Conservation (phyloP, 2,888 invertebrate genomes). For the Stenchaetothrips biformis region DNA sequence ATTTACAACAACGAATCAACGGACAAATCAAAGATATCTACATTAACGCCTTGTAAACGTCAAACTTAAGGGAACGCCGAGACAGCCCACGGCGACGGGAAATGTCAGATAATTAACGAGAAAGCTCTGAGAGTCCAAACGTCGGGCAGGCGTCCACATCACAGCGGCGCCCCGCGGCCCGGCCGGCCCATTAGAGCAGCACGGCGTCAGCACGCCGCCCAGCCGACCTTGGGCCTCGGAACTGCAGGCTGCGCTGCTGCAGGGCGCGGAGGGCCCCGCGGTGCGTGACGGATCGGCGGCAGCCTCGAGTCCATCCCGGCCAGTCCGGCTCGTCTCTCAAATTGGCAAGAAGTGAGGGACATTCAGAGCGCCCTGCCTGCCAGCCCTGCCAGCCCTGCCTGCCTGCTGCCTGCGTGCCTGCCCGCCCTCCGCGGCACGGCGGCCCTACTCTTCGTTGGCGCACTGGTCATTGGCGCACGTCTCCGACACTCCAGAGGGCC, state of each 20-base stretch:
- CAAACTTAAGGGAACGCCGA: no score
- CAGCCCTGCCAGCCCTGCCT: not conserved
- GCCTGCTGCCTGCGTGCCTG: not conserved
- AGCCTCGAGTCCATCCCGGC: not conserved
- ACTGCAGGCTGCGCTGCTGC: not conserved
- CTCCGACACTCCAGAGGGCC: not conserved
- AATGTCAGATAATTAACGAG: no score
- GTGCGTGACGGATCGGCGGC: not conserved
- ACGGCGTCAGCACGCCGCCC: not conserved
- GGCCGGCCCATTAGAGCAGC: not conserved
- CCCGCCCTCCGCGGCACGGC: not conserved
- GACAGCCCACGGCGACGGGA: no score
- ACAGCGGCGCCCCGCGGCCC: no score
- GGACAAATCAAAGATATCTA: no score
- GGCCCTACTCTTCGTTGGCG: conserved; percentile 4
- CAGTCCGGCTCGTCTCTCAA: not conserved
- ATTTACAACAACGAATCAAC: no score
- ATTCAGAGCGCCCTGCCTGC: not conserved
- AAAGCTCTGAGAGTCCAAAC: no score
- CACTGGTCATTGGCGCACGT: not conserved
- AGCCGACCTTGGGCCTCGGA: not conserved
- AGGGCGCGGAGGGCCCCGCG: not conserved
- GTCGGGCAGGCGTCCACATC: no score
- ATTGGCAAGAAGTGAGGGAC: not conserved
- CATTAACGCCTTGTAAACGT: no score